A percentile compares a stretch with the other conserved stretches of the same genome.
These are phyloP conservation scores for Myodes glareolus DNA, from an alignment of 2,113 vertebrate species.

Conservation along the genomic window DNA sequence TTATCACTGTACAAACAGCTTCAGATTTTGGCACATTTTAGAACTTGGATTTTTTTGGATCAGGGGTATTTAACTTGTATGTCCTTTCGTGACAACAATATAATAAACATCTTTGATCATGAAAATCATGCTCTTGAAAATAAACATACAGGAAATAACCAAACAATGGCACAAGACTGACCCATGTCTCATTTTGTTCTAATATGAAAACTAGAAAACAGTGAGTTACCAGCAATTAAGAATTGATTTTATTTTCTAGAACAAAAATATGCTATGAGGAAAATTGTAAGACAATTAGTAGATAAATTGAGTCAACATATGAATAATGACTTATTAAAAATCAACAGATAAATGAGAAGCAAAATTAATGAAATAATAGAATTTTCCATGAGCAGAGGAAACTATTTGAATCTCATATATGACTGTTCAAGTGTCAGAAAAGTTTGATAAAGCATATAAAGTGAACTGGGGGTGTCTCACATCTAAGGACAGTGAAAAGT, in stretches of 20 bases:
- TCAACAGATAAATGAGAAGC: background rate
- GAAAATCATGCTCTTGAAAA: background rate
- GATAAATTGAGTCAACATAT: background rate
- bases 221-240: background rate
- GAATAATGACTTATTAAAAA: background rate
- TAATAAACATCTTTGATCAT: constrained; percentile 20
- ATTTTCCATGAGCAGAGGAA: background rate
- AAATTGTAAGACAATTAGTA: background rate
- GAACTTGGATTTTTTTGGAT: background rate
- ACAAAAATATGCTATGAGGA: background rate
- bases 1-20: background rate
- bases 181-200: constrained; percentile 8
- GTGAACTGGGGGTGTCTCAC: background rate
- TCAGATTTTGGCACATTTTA: background rate
- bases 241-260: background rate
- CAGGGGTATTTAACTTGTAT: background rate
- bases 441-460: background rate
- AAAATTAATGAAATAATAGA: background rate
- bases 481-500: background rate
- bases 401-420: background rate
- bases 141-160: constrained; percentile 6
- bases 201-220: constrained; percentile 35
- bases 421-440: background rate
- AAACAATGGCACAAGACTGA: constrained; percentile 16
- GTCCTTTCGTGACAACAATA: constrained; percentile 1